phyloP scores from a whole-genome alignment of 2,113 vertebrate species.

The Brachionichthys hirsutus region DNA sequence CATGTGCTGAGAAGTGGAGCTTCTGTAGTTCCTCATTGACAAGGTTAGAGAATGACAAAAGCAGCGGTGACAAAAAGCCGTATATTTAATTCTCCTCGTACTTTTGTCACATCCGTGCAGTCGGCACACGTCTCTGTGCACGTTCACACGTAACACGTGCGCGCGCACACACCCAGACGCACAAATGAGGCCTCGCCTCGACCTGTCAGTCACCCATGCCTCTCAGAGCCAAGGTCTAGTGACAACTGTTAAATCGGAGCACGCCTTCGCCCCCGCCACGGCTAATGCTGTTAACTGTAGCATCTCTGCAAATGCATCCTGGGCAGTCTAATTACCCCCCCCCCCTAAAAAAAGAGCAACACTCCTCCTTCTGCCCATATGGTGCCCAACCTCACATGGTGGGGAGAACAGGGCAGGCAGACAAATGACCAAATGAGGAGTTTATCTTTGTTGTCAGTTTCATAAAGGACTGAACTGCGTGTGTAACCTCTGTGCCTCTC shows the following conservation, averaged over 20 bases:
- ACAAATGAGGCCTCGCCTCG: constrained; percentile 22
- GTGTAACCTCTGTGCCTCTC: constrained; percentile 14
- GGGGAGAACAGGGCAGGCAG: not conserved
- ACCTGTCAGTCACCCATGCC: constrained; percentile 69
- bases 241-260: constrained; percentile 73
- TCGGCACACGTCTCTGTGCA: not conserved
- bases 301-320: constrained; percentile 54
- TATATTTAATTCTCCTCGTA: not conserved
- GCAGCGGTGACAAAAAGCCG: not conserved
- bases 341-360: constrained; percentile 44
- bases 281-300: constrained; percentile 66
- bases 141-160: not conserved
- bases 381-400: constrained; percentile 14
- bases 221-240: constrained; percentile 66
- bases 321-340: constrained; percentile 62
- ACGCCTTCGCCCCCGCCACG: constrained; percentile 45
- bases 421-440: not conserved
- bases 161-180: constrained; percentile 4
- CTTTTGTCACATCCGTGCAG: not conserved
- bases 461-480: constrained; percentile 1
- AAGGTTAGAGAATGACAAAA: constrained; percentile 1
- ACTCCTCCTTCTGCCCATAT: constrained; percentile 33
- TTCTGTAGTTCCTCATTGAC: constrained; percentile 1
- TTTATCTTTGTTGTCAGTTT: constrained; percentile 11
- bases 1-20: not conserved